phyloP scores from a whole-genome alignment of 2,797 vertebrate species.

The Lithobates pipiens region DNA sequence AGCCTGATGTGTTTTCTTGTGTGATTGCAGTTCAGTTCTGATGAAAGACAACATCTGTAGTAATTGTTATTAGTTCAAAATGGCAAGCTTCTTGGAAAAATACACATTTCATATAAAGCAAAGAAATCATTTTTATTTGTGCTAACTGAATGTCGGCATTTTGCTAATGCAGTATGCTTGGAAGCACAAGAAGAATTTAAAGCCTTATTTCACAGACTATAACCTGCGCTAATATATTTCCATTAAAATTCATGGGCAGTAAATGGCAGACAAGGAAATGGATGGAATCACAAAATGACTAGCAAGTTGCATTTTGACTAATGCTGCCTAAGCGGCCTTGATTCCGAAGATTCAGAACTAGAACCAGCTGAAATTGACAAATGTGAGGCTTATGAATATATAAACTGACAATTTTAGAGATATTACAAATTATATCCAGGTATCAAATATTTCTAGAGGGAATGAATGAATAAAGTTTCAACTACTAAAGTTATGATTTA shows the following conservation, averaged over 20 bases:
- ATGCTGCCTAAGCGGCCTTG: neutral
- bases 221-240: conserved; percentile 30
- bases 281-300: conserved; percentile 22
- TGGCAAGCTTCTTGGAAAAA: conserved; percentile 3
- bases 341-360: neutral
- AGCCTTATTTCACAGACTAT: conserved; percentile 28
- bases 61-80: neutral
- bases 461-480: neutral
- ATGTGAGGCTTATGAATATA: neutral
- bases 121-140: neutral
- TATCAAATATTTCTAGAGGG: neutral
- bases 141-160: neutral
- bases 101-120: neutral
- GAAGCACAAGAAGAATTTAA: neutral
- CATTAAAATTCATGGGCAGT: conserved; percentile 41
- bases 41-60: conserved; percentile 12
- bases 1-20: neutral
- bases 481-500: neutral
- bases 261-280: conserved; percentile 11
- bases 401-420: neutral
- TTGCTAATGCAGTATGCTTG: conserved; percentile 7
- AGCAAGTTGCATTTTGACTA: conserved; percentile 11
- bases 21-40: conserved; percentile 13
- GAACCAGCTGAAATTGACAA: conserved; percentile 1
- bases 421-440: neutral